phyloP scores from a whole-genome alignment of 2,888 invertebrate species.

The Drosophila niveifrons region DNA sequence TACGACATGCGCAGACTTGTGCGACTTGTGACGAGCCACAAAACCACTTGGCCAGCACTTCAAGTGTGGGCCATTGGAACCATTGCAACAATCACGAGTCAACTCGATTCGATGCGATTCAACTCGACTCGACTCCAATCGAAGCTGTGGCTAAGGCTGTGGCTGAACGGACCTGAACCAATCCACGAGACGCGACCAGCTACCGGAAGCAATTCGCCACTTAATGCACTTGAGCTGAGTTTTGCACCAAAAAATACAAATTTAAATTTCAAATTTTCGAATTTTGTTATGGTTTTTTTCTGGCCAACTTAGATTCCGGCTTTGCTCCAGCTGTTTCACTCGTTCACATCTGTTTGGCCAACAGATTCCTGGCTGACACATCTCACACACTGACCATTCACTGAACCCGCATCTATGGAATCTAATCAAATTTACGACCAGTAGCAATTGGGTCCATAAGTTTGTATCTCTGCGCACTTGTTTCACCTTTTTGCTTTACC shows the following conservation, averaged over 20 bases:
- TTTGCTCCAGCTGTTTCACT: constrained; percentile 45
- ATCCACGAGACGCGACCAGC: constrained; percentile 28
- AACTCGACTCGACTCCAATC: constrained; percentile 10
- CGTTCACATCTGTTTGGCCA: constrained; percentile 28
- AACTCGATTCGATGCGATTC: constrained; percentile 12
- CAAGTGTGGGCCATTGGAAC: constrained; percentile 55
- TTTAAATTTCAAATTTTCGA: constrained; percentile 57
- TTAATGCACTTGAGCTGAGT: constrained; percentile 65
- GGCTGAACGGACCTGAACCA: constrained; percentile 19
- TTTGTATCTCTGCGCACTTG: constrained; percentile 40
- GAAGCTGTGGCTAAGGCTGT: constrained; percentile 4
- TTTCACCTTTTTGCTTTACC: constrained; percentile 38
- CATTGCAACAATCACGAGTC: constrained; percentile 39
- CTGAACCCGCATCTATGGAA: constrained; percentile 2
- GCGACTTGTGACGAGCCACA: constrained; percentile 58
- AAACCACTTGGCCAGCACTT: constrained; percentile 30
- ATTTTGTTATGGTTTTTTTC: constrained; percentile 12
- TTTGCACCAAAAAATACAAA: constrained; percentile 51
- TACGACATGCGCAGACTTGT: constrained; percentile 61
- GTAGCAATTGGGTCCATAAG: constrained; percentile 8
- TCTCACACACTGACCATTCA: constrained; percentile 19
- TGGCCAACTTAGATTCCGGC: constrained; percentile 55
- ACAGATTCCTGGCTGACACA: constrained; percentile 32
- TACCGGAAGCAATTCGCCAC: constrained; percentile 75
- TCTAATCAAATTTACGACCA: constrained; percentile 30